phyloP scores from a whole-genome alignment of 1,140 invertebrate species.

The Cyphomyrmex costatus region DNA sequence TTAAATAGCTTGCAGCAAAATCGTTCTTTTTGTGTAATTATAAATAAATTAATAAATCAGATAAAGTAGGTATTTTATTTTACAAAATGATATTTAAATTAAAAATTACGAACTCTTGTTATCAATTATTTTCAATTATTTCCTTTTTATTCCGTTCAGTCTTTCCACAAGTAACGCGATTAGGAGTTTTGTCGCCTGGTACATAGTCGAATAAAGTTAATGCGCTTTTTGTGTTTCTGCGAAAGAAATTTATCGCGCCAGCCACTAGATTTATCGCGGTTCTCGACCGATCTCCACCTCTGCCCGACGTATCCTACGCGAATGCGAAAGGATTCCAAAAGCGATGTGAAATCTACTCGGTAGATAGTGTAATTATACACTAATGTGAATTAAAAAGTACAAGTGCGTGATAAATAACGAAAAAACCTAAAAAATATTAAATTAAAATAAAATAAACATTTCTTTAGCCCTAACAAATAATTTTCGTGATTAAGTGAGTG shows the following conservation, averaged over 20 bases:
- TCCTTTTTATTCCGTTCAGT: constrained; percentile 15
- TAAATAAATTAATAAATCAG: constrained; percentile 1
- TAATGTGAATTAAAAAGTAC: neutral
- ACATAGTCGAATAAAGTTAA: constrained; percentile 67
- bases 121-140: neutral
- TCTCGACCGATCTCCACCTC: constrained; percentile 24
- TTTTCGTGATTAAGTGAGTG: neutral
- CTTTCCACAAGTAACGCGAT: constrained; percentile 48
- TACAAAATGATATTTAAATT: neutral
- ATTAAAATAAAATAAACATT: neutral
- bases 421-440: too few species aligned
- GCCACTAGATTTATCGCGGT: constrained; percentile 69
- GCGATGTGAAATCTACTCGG: neutral
- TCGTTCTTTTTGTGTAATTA: neutral
- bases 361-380: neutral
- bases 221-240: constrained; percentile 77
- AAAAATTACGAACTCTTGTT: neutral
- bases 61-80: neutral
- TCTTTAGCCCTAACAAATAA: neutral
- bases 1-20: too few species aligned
- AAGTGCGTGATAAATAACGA: too few species aligned
- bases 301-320: neutral
- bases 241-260: constrained; percentile 75
- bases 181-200: constrained; percentile 55
- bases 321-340: constrained; percentile 21